A percentile compares a stretch with the other conserved stretches of the same genome.
Evolutionary conservation across 2,797 vertebrate species (phyloP).

Genomic region (Hafferia zeledoni): DNA sequence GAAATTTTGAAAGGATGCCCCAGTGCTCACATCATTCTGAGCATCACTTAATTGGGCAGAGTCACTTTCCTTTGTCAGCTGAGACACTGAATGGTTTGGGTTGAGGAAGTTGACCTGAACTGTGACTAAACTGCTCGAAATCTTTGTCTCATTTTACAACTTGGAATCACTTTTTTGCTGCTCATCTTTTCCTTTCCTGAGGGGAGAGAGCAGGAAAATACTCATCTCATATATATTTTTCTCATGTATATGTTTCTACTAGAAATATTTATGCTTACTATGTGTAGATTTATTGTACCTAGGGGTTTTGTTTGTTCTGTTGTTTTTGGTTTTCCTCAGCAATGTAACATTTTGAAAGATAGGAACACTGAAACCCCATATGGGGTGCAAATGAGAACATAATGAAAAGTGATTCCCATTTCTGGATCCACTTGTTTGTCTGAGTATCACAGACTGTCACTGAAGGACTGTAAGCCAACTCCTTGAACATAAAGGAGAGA

Average conservation of each 20-base stretch:
- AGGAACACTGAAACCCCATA: slow-evolving; percentile 23
- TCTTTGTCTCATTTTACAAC: slow-evolving; percentile 1
- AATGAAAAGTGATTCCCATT: slow-evolving; percentile 46
- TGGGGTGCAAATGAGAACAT: slow-evolving; percentile 52
- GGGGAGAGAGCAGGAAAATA: not conserved
- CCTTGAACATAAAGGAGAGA: not conserved
- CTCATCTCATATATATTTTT: not conserved
- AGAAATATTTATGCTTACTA: not conserved
- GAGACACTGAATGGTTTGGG: not conserved
- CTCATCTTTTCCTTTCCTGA: not conserved
- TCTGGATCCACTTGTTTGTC: slow-evolving; percentile 14
- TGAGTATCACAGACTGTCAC: slow-evolving; percentile 15
- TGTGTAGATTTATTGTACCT: slow-evolving; percentile 38
- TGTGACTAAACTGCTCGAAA: not conserved
- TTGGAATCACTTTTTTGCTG: not conserved
- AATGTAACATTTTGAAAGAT: slow-evolving; percentile 1
- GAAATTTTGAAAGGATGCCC: not conserved
- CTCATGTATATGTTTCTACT: not conserved
- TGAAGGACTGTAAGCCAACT: not conserved
- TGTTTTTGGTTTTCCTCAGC: slow-evolving; percentile 30
- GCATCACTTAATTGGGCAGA: not conserved
- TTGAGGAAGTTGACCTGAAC: not conserved
- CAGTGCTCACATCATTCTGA: not conserved
- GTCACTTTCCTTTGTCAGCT: not conserved
- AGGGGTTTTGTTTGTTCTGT: slow-evolving; percentile 19